phyloP scores from a whole-genome alignment of 2,888 invertebrate genomes.

The Ennomos fuscantarius region DNA sequence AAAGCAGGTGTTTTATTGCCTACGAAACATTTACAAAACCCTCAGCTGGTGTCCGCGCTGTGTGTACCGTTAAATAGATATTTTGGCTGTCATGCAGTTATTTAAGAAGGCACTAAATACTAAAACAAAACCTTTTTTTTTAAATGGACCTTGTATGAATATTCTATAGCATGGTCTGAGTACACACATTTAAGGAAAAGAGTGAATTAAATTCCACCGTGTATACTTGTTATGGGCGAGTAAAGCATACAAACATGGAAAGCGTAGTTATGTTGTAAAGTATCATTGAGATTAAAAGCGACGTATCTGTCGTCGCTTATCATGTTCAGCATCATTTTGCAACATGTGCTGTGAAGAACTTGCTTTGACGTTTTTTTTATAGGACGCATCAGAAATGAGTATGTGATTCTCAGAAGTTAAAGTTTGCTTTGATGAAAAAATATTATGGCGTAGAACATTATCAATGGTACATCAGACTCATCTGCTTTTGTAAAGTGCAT shows the following conservation, averaged over 20 bases:
- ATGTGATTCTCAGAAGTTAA: slow-evolving; percentile 2
- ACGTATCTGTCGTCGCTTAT: slow-evolving; percentile 50
- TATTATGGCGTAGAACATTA: background rate
- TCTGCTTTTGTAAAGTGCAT: no score
- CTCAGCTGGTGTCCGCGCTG: no score
- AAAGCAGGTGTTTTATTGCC: no score
- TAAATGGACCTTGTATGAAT: no score
- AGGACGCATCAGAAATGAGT: background rate
- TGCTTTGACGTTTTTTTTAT: slow-evolving; percentile 31
- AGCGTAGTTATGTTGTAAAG: slow-evolving; percentile 16
- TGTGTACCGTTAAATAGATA: no score
- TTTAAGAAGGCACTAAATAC: no score
- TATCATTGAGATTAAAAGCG: slow-evolving; percentile 30
- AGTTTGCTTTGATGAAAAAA: background rate
- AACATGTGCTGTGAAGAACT: slow-evolving; percentile 24
- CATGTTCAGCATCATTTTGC: slow-evolving; percentile 38
- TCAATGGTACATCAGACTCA: no score
- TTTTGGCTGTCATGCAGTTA: no score
- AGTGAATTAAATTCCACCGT: background rate
- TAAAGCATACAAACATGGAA: slow-evolving; percentile 22
- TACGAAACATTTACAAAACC: no score
- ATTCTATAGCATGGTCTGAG: no score
- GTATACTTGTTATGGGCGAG: slow-evolving; percentile 1
- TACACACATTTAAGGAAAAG: no score
- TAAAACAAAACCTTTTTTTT: no score